phyloP scores from a whole-genome alignment of 2,113 vertebrate species.

The Elanoides forficatus region DNA sequence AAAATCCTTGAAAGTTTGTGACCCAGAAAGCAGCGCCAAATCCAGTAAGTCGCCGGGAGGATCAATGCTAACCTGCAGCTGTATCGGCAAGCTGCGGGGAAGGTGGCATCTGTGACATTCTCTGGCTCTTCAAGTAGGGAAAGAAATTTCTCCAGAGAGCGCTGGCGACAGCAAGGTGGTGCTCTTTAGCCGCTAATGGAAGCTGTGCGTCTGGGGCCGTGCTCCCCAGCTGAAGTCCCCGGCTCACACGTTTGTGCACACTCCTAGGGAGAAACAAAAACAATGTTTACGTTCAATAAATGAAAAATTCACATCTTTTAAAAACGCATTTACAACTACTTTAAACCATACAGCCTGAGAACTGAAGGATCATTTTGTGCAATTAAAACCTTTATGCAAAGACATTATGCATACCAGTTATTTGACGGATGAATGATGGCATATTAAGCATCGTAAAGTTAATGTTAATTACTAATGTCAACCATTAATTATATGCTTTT shows the following conservation, averaged over 20 bases:
- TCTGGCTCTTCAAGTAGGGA: conserved; percentile 86
- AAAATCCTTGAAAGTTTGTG: neutral
- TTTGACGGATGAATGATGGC: conserved; percentile 77
- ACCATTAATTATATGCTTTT: conserved; percentile 82
- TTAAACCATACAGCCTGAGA: neutral
- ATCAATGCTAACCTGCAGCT: conserved; percentile 85
- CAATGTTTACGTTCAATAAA: conserved; percentile 20
- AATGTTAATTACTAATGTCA: conserved; percentile 83
- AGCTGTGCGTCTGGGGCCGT: conserved; percentile 44
- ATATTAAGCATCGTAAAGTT: conserved; percentile 80
- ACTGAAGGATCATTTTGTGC: conserved; percentile 47
- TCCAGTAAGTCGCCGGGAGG: neutral
- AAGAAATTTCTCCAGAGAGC: conserved; percentile 94
- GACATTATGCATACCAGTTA: conserved; percentile 62
- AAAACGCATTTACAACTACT: conserved; percentile 15
- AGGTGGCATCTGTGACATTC: conserved; percentile 84
- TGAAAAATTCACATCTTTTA: conserved; percentile 17
- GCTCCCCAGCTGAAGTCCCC: conserved; percentile 55
- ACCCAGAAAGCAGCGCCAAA: neutral
- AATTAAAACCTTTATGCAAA: conserved; percentile 67
- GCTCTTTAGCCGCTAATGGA: conserved; percentile 85
- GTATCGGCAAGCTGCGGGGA: conserved; percentile 85
- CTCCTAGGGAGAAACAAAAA: conserved; percentile 73
- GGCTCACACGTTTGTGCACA: conserved; percentile 79
- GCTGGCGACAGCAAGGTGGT: conserved; percentile 88